These are phyloP conservation scores for Alethe castanea DNA, from an alignment of 2,113 vertebrate species.

Conservation along the genomic window DNA sequence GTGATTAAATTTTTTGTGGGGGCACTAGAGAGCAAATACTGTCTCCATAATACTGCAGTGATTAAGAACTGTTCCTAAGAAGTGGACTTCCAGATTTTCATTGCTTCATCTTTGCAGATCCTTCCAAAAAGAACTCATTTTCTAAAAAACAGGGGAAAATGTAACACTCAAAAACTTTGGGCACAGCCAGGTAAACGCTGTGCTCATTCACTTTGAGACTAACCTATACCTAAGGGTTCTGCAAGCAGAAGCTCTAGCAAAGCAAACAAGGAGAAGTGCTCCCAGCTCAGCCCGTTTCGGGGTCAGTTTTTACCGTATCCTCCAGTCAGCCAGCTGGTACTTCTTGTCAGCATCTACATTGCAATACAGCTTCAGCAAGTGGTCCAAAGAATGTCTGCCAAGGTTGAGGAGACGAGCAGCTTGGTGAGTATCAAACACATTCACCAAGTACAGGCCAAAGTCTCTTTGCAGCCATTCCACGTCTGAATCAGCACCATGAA, in stretches of 20 bases:
- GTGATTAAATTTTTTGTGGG: background rate
- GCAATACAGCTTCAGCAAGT: constrained; percentile 89
- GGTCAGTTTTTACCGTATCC: constrained; percentile 83
- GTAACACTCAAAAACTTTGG: background rate
- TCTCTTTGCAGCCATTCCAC: constrained; percentile 97
- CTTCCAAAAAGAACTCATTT: background rate
- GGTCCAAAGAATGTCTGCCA: constrained; percentile 89
- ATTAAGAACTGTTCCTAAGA: background rate
- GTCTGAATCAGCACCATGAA: constrained; percentile 95
- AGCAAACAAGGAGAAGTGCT: background rate
- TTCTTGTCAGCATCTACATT: constrained; percentile 85
- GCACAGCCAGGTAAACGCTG: background rate
- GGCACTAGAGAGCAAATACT: background rate
- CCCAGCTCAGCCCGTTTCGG: background rate
- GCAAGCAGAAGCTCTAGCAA: background rate
- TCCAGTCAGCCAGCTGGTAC: constrained; percentile 96
- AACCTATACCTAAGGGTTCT: background rate
- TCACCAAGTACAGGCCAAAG: constrained; percentile 92
- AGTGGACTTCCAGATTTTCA: background rate
- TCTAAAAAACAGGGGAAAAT: background rate
- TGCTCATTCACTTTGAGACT: background rate
- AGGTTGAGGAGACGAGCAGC: constrained; percentile 89
- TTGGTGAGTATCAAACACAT: constrained; percentile 96
- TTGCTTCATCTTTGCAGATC: background rate
- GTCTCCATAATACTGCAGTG: background rate